Percentiles rank a stretch among this genome's conserved stretches.
These are phyloP conservation scores for Pipistrellus pipistrellus DNA, from an alignment of 2,797 vertebrate genomes.

Conservation along the genomic window DNA sequence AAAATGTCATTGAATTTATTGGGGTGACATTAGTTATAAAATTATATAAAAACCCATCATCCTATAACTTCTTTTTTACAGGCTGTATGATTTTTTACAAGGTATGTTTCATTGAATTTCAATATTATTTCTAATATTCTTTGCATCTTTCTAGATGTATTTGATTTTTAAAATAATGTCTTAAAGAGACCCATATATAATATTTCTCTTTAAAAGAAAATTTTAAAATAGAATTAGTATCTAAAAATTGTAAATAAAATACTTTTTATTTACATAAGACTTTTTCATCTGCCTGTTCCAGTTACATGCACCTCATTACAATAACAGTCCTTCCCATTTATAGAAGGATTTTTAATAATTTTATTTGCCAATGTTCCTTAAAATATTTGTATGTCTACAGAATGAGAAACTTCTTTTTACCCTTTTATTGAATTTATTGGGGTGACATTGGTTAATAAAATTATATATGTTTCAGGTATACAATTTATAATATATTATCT, in stretches of 20 bases:
- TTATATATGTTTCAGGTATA: background rate
- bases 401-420: background rate
- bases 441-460: background rate
- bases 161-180: conserved; percentile 35
- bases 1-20: background rate
- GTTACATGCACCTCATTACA: background rate
- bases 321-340: background rate
- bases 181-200: background rate
- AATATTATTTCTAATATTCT: background rate
- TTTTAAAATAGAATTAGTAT: conserved; percentile 12
- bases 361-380: background rate
- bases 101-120: background rate
- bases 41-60: background rate
- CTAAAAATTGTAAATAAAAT: background rate
- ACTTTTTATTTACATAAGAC: background rate
- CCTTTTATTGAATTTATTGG: background rate
- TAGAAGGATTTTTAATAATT: conserved; percentile 24
- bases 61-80: background rate
- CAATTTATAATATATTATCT: background rate
- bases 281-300: background rate
- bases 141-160: background rate
- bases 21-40: background rate
- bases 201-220: conserved; percentile 12
- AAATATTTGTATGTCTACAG: background rate
- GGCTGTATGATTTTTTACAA: background rate